Conservation (phyloP, 2,888 invertebrate species). For the Cyclophora albipunctata region DNA sequence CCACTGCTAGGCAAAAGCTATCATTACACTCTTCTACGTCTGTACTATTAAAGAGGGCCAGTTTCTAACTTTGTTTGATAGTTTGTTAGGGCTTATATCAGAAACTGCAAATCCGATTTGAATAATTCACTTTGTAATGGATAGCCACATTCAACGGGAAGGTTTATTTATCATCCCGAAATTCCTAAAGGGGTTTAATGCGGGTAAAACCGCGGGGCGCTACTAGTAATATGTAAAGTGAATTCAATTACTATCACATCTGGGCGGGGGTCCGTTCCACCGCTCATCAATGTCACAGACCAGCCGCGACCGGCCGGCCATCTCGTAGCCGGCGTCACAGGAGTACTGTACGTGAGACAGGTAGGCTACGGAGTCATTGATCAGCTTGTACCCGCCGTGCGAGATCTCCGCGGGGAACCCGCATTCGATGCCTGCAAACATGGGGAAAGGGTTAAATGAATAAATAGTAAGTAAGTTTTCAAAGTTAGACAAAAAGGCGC, state of each 20-base stretch:
- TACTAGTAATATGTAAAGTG: too few species aligned
- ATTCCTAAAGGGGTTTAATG: too few species aligned
- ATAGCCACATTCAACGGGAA: too few species aligned
- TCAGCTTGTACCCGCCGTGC: conserved; percentile 85
- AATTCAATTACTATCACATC: conserved; percentile 82
- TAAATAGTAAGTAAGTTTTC: not conserved
- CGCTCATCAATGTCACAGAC: conserved; percentile 94
- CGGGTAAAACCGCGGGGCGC: too few species aligned
- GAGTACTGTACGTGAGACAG: conserved; percentile 89
- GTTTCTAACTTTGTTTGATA: too few species aligned
- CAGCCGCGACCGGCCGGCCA: conserved; percentile 87
- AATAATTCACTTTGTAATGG: too few species aligned
- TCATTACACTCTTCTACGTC: too few species aligned
- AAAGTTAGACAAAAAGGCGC: not conserved
- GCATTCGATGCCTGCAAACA: conserved; percentile 85
- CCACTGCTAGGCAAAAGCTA: too few species aligned
- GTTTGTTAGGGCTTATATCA: too few species aligned
- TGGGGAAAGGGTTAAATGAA: not conserved
- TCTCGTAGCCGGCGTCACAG: conserved; percentile 88
- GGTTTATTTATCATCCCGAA: too few species aligned
- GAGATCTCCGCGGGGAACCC: conserved; percentile 90
- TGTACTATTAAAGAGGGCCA: too few species aligned
- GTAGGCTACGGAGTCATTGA: conserved; percentile 92
- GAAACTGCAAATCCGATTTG: too few species aligned
- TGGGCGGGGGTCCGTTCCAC: conserved; percentile 95